Base-by-base conservation (phyloP, 2,888 invertebrate species). In the Zhengitettix transpicula region DNA sequence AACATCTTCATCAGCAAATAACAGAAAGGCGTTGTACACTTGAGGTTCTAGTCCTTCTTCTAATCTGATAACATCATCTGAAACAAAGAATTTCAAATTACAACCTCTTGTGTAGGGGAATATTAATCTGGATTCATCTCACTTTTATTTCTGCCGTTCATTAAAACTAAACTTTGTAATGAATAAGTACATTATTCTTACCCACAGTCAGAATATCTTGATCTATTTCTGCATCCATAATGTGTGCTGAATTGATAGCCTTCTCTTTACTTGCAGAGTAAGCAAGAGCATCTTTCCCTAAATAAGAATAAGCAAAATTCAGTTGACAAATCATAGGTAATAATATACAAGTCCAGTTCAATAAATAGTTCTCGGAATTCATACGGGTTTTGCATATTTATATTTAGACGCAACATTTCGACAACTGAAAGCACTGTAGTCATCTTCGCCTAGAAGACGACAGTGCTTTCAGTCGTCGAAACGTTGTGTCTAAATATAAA, bases 1-100 rank as follows among this genome's bases (percentile, higher is more conserved):
- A 14, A 76, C 73, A 69, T 92, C 91, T 62, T 84, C 84, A 53
- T 84, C 82, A 0, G 86, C 85, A 66, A 81, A 88, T 41, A 91
- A 70, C 11, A 91, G 79, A 68, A 86, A 89, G 0, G 89, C 91
- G 72, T 91, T 85, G 67, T 90, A 92, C 47, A 73, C 74, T 67
- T 86, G 84, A 10, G 79, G 77, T 68, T 67, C 73, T 63, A 73
- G 70, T 9, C 79, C 78, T 66, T 72, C 69, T 11, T 72, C 70
- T 11, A 73, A 65, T 55, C 76, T 72, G 40, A 71, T 71, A 12
- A 77, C 71, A 67, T 86, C 86, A 61, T 82, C 82, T 76, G 62
- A 17, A 68, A 66, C 17, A 56, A n/a, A 55, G 40, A 16, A 47
- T 51, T 14, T 55, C 3, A 17, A 55, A 10, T 8, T 1, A 15